Percentiles rank a stretch among this genome's conserved stretches.
phyloP scores from a whole-genome alignment of 1,140 invertebrate genomes.

The Teleopsis dalmanni region DNA sequence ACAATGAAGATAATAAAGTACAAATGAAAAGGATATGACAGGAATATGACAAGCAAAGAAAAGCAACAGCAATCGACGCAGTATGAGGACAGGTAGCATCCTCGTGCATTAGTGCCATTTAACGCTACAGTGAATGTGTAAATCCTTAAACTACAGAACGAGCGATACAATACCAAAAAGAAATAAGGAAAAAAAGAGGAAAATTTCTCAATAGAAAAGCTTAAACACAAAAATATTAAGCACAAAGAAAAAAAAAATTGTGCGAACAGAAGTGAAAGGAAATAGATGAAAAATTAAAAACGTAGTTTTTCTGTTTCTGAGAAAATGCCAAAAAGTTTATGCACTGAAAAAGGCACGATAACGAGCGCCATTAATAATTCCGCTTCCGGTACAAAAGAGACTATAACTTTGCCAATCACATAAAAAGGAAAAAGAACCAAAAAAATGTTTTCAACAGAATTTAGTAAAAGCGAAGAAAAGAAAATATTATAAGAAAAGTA shows the following conservation, averaged over 20 bases:
- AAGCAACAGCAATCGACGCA: no score
- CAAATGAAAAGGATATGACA: conserved; percentile 34
- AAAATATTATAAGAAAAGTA: no score
- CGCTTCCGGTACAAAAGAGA: conserved; percentile 3
- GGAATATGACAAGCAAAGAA: conserved; percentile 17
- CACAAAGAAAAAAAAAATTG: conserved; percentile 1
- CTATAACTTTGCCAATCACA: background rate
- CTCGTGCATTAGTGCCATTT: conserved; percentile 2
- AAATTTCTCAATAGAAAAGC: conserved; percentile 3
- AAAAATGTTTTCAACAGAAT: background rate
- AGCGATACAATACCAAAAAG: no score
- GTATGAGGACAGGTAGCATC: no score
- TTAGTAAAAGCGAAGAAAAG: background rate
- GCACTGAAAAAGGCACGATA: conserved; percentile 43
- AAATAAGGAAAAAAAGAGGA: background rate
- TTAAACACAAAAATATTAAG: conserved; percentile 7
- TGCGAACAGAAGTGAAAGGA: no score
- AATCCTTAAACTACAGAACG: background rate
- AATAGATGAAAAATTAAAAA: conserved; percentile 2
- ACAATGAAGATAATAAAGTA: conserved; percentile 20
- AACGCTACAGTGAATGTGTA: background rate
- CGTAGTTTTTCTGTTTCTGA: background rate
- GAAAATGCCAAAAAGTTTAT: conserved; percentile 30
- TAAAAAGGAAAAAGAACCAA: background rate
- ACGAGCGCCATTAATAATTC: conserved; percentile 42